Conservation (phyloP, 1,140 invertebrate genomes). For the Mizuhopecten yessoensis region DNA sequence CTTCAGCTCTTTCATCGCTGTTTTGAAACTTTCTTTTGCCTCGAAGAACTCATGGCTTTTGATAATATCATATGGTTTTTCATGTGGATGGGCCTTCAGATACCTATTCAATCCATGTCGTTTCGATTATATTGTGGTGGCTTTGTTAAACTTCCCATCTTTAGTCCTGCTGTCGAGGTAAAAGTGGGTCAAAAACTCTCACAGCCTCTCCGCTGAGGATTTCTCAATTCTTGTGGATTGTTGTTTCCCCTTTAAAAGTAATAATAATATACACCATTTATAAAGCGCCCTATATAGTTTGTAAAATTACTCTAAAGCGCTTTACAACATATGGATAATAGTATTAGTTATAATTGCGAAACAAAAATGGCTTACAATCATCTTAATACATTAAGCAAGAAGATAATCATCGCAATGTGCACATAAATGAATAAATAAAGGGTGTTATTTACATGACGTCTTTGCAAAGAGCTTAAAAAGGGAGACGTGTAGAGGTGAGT, state of each 20-base stretch:
- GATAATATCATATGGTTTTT: constrained; percentile 28
- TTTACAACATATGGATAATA: too few relatives aligned
- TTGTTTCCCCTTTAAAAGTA: constrained; percentile 40
- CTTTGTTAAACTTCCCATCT: constrained; percentile 26
- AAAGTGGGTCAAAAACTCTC: neutral
- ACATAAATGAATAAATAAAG: too few relatives aligned
- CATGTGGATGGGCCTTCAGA: neutral
- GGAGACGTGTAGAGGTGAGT: too few relatives aligned
- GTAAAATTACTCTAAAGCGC: too few relatives aligned
- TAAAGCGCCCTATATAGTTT: too few relatives aligned
- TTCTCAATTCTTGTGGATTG: neutral
- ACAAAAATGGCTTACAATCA: too few relatives aligned
- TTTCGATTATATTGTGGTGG: neutral
- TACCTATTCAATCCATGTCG: constrained; percentile 18
- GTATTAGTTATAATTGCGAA: too few relatives aligned
- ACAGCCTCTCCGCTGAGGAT: neutral
- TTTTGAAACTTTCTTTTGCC: constrained; percentile 45
- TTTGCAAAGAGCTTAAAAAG: too few relatives aligned
- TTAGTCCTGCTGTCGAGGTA: constrained; percentile 21
- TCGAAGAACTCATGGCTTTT: neutral
- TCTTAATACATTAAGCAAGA: too few relatives aligned
- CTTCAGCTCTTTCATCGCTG: neutral
- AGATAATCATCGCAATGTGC: too few relatives aligned
- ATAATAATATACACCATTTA: too few relatives aligned
- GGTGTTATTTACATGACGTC: too few relatives aligned